phyloP scores from a whole-genome alignment of 1,140 invertebrate genomes.

The Drosophila jambulina region DNA sequence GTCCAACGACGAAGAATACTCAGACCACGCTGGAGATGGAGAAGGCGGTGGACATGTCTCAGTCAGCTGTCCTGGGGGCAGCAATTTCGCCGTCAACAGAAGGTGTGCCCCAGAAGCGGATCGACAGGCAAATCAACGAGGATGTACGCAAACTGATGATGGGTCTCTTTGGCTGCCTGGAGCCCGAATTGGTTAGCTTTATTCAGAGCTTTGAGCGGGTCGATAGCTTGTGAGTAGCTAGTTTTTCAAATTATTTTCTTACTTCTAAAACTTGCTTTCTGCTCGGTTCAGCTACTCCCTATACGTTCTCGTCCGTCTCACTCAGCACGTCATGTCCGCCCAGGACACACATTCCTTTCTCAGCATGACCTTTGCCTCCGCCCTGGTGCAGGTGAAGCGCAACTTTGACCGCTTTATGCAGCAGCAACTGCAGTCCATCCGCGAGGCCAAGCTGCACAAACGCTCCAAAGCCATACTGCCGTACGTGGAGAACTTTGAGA shows the following conservation, averaged over 20 bases:
- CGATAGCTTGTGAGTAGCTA: conserved; percentile 92
- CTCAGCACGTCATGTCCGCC: conserved; percentile 95
- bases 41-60: conserved; percentile 70
- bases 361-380: conserved; percentile 94
- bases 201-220: conserved; percentile 94
- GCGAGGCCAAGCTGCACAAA: conserved; percentile 90
- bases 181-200: conserved; percentile 94
- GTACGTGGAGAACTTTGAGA: conserved; percentile 97
- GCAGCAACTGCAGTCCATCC: conserved; percentile 92
- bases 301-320: conserved; percentile 95
- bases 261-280: background rate
- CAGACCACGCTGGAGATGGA: conserved; percentile 86
- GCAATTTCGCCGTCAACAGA: conserved; percentile 57
- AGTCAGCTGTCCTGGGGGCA: conserved; percentile 52
- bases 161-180: conserved; percentile 93
- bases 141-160: conserved; percentile 94
- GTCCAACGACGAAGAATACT: conserved; percentile 86
- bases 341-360: conserved; percentile 96
- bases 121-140: conserved; percentile 90
- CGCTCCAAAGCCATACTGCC: conserved; percentile 95
- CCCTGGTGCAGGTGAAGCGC: conserved; percentile 96
- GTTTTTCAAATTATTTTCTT: background rate
- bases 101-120: conserved; percentile 87
- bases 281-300: conserved; percentile 92
- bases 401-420: conserved; percentile 97